Conservation (phyloP, 1,140 invertebrate genomes). For the Lepidurus apus region DNA sequence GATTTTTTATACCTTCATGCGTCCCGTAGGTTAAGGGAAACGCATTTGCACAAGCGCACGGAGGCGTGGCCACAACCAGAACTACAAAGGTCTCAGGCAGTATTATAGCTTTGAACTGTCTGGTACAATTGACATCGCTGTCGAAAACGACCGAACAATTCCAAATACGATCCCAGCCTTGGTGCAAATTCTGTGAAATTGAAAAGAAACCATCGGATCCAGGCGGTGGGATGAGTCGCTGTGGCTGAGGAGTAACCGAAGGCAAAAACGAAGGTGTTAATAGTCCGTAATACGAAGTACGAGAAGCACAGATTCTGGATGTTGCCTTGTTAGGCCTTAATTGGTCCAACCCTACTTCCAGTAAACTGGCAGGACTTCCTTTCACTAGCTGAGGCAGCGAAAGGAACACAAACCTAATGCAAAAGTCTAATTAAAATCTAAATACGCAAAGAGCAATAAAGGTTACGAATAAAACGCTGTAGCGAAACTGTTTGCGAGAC, state of each 20-base stretch:
- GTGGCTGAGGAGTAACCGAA: not conserved
- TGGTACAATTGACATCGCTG: conserved; percentile 9
- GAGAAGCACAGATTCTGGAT: not conserved
- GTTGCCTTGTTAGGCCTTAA: not conserved
- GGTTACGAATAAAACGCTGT: not conserved
- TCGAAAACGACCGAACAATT: not conserved
- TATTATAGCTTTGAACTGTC: not conserved
- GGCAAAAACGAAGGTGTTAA: not conserved
- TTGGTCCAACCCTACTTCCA: not conserved
- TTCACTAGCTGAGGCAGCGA: not conserved
- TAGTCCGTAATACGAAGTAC: not conserved
- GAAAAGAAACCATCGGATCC: conserved; percentile 12
- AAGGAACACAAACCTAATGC: not conserved
- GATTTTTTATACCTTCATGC: not conserved
- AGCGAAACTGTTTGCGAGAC: not conserved
- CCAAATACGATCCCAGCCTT: not conserved
- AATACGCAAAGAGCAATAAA: no score
- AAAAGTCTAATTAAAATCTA: not conserved
- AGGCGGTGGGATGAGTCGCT: not conserved
- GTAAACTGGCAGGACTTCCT: not conserved
- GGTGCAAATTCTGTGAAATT: not conserved
- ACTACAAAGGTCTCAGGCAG: not conserved
- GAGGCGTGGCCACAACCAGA: not conserved
- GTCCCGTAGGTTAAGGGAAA: conserved; percentile 7
- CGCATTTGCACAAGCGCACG: not conserved